Conservation (phyloP, 2,797 vertebrate species). For the Syngnathus acus region DNA sequence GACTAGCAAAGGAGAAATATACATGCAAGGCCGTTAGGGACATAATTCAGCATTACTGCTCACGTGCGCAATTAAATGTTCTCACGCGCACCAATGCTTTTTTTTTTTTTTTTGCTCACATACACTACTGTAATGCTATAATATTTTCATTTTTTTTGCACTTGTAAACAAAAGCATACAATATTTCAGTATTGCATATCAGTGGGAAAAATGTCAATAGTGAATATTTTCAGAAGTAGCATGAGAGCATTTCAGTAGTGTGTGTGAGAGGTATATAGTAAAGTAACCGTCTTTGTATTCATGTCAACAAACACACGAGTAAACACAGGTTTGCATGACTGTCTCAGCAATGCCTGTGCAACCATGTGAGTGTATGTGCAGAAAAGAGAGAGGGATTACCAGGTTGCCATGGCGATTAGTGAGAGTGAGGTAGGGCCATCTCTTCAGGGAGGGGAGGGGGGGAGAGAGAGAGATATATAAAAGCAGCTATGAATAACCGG, state of each 20-base stretch:
- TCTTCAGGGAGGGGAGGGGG: conserved; percentile 49
- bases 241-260: not conserved
- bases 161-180: too few relatives aligned
- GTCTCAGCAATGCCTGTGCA: conserved; percentile 15
- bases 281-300: conserved; percentile 27
- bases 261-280: not conserved
- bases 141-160: not conserved
- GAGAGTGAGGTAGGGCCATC: conserved; percentile 58
- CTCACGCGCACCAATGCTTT: too few relatives aligned
- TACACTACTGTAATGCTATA: not conserved
- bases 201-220: too few relatives aligned
- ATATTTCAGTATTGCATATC: too few relatives aligned
- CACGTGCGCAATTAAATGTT: not conserved
- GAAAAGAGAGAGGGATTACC: conserved; percentile 53
- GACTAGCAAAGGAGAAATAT: conserved; percentile 29
- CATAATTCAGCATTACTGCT: not conserved
- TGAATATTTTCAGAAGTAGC: too few relatives aligned
- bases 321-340: conserved; percentile 36
- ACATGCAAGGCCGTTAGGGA: not conserved
- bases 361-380: conserved; percentile 3
- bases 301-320: conserved; percentile 31
- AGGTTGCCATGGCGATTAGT: conserved; percentile 73
- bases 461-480: conserved; percentile 40
- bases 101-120: conserved; percentile 4
- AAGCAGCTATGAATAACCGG: conserved; percentile 48